Evolutionary conservation across 2,113 vertebrate species (phyloP).

Genomic region (Centropristis striata): DNA sequence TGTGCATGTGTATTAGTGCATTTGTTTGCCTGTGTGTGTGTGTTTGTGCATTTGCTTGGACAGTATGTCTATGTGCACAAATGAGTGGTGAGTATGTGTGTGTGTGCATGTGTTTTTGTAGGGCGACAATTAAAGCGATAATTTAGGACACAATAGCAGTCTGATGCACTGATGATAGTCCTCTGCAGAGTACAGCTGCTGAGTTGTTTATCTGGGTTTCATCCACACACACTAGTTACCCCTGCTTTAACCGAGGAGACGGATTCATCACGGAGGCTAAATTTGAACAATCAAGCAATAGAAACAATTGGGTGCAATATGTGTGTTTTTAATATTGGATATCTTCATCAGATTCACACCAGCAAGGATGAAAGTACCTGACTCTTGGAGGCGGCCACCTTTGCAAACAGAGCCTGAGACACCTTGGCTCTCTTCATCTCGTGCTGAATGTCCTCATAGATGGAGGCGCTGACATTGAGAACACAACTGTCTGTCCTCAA

Average conservation of each 20-base stretch:
- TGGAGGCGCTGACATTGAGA: constrained; percentile 74
- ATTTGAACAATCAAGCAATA: constrained; percentile 45
- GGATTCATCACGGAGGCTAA: constrained; percentile 45
- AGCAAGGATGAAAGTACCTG: constrained; percentile 66
- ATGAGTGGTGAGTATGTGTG: constrained; percentile 43
- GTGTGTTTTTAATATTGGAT: constrained; percentile 13
- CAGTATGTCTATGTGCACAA: constrained; percentile 54
- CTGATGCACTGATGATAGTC: constrained; percentile 79
- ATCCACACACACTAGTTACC: constrained; percentile 50
- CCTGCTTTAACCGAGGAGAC: constrained; percentile 47
- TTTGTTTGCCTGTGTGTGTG: constrained; percentile 36
- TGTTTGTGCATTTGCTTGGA: constrained; percentile 22
- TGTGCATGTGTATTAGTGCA: constrained; percentile 54
- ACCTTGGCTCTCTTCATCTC: constrained; percentile 85
- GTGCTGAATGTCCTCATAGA: constrained; percentile 83
- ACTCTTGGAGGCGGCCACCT: constrained; percentile 82
- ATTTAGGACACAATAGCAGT: constrained; percentile 80
- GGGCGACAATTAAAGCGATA: constrained; percentile 76
- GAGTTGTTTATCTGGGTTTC: constrained; percentile 74
- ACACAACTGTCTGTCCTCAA: constrained; percentile 78
- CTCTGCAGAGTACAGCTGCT: constrained; percentile 79
- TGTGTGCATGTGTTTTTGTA: constrained; percentile 55
- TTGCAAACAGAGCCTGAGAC: constrained; percentile 81
- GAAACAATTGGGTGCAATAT: constrained; percentile 25
- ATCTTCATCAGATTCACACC: constrained; percentile 5